Base-by-base conservation (phyloP, 2,888 invertebrate genomes). In the Pseudolycoriella hygida region DNA sequence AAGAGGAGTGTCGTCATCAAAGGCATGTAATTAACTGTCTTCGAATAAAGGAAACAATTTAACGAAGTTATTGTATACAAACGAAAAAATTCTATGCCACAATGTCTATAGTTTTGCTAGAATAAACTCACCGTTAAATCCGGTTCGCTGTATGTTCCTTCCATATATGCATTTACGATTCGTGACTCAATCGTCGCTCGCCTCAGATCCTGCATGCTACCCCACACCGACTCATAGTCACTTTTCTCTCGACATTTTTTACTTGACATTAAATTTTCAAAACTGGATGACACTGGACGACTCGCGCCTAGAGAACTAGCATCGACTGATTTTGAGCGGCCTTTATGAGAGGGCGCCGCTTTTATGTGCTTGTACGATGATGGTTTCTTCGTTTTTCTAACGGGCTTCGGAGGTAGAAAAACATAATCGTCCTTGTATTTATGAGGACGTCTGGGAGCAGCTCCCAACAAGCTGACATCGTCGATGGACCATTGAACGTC, bases 151-250 rank as follows among this genome's bases (percentile, higher is more conserved):
- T 74, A 72, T 1, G 77, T 70, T 20, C 67, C 69, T 40, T 71
- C 67, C 42, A 68, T 49, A 19, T 61, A 48, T 32, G 25, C 15
- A 52, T 55, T 41, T 52, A 58, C 37, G 55, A 54, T 46, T 54
- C 56, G 50, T 48, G 50, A 44, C 47, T 44, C 41, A 45, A 41
- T 47, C 44, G 51, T 57, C 53, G 52, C 53, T 50, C 65, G 64
- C 50, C 73, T 67, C 56, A 74, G 71, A 53, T 80, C 77, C 54
- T 79, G 78, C 41, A 80, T 62, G 56, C 79, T 80, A 18, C 77
- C 76, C 70, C 74, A 77, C 14, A 67, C 65, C 66, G 63, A 47
- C n/a, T 40, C 48, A 19, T 17, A 46, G 40, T 47, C 17, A 53
- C 46, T 56, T 61, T 52, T 54, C 17, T 15, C 30, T 25, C 39